Base-by-base conservation (phyloP, 2,888 invertebrate species). In the Aphidius colemani region DNA sequence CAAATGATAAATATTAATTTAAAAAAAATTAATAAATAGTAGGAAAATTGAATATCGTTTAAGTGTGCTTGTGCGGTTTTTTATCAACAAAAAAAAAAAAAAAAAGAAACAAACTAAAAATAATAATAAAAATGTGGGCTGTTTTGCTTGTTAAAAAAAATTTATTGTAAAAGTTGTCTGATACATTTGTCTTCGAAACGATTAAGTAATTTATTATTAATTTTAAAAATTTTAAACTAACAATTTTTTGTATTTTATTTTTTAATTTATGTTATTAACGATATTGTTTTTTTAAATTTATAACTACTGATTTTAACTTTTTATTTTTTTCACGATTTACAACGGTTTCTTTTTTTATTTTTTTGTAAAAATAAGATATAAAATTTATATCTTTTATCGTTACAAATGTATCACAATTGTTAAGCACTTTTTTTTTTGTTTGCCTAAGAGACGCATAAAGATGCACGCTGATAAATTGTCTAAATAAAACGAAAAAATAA, bases 341-440 rank as follows among this genome's bases (percentile, higher is more conserved):
- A 30, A 5, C 5, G 30, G 3, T 30, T 5, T 30, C 1, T 30
- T 57, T 45, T 44, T 45, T 45, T 57, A n/a, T 45, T 53, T 45
- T 49, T 13, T 13, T 13, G 13, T 18, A 18, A 18, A 18, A 18
- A 11, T 6, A 49, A 57, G 13, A 10, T 7, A 57, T 45, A n/a
- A 18, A 60, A 62, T 67, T 63, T n/a, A n/a, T n/a, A n/a, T n/a
- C n/a, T n/a, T n/a, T n/a, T 66, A 66, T 69, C 69, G 66, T 69
- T 69, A 65, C 67, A 65, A 62, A 53, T 53, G 49, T 59, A 53
- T 57, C 57, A 60, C 63, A 67, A 55, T 57, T 9, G 59, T 49
- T 61, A 58, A 59, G 50, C 57, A 62, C 64, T 48, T 43, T 48
- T 55, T 45, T 55, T 41, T 59, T 58, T 59, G 45, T 48, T 51